A percentile compares a stretch with the other conserved stretches of the same genome.
Evolutionary conservation across 2,113 vertebrate genomes (phyloP).

Genomic region (Prinia subflava): DNA sequence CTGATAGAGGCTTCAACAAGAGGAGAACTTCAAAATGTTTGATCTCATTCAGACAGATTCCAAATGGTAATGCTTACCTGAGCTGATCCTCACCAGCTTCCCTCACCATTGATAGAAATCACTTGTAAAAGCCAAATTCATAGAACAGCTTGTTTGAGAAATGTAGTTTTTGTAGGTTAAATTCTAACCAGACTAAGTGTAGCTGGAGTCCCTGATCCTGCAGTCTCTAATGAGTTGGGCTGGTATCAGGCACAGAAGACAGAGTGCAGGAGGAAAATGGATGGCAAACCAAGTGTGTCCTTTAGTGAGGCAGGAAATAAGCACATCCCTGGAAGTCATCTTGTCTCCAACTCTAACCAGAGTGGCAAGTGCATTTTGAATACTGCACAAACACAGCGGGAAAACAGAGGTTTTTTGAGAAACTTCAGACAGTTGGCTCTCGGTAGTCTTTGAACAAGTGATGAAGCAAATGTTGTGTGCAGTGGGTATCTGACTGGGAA

Average conservation of each 20-base stretch:
- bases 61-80: conserved; percentile 2
- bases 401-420: background rate
- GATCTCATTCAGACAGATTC: background rate
- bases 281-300: background rate
- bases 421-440: background rate
- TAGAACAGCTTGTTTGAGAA: background rate
- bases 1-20: background rate
- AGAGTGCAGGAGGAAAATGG: background rate
- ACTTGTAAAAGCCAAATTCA: background rate
- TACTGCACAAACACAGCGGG: background rate
- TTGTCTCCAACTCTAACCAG: background rate
- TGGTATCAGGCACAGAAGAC: background rate
- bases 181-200: background rate
- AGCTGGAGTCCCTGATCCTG: background rate
- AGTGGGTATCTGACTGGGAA: conserved; percentile 1
- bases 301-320: background rate
- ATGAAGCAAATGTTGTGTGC: background rate
- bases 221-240: background rate
- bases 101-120: background rate
- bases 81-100: background rate
- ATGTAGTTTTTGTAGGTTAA: background rate
- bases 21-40: background rate
- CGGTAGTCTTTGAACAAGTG: background rate
- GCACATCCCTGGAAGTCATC: background rate
- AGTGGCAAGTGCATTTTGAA: background rate